Evolutionary conservation across 2,113 vertebrate species (phyloP).

Genomic region (Junco hyemalis): DNA sequence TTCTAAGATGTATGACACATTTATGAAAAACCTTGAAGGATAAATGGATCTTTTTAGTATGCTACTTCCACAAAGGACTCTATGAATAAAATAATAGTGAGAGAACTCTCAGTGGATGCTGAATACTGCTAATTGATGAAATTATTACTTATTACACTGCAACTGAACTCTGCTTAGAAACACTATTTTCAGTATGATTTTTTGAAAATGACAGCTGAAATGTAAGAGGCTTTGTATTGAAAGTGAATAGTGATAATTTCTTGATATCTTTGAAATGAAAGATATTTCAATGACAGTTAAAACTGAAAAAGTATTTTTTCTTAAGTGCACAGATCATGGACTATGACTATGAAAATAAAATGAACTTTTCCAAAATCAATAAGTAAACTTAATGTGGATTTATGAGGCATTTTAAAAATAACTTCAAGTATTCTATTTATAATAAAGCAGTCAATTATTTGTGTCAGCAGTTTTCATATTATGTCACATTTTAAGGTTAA

Average conservation of each 20-base stretch:
- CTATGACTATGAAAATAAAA: conserved; percentile 33
- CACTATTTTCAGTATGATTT: conserved; percentile 65
- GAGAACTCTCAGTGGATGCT: conserved; percentile 64
- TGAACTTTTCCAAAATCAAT: conserved; percentile 29
- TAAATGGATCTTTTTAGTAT: conserved; percentile 65
- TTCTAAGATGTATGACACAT: conserved; percentile 49
- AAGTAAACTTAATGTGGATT: conserved; percentile 13
- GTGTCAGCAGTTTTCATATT: conserved; percentile 1
- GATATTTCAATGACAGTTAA: conserved; percentile 57
- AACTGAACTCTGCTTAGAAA: conserved; percentile 64
- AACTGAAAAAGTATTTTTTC: conserved; percentile 32
- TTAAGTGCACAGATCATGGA: conserved; percentile 21
- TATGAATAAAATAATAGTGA: conserved; percentile 71
- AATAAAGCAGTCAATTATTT: conserved; percentile 40
- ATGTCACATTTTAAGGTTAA: conserved; percentile 2
- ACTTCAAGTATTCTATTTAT: conserved; percentile 18
- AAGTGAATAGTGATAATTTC: conserved; percentile 67
- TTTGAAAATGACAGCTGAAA: conserved; percentile 64
- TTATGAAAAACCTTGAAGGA: conserved; percentile 67
- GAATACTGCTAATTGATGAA: conserved; percentile 68
- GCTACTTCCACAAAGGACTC: conserved; percentile 62
- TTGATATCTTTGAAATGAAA: conserved; percentile 59
- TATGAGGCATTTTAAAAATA: conserved; percentile 3
- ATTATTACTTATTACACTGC: conserved; percentile 67
- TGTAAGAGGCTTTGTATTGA: conserved; percentile 64